Percentiles rank a stretch among this genome's conserved stretches.
These are phyloP conservation scores for Scaptodrosophila lebanonensis DNA, from an alignment of 1,140 invertebrate genomes.

Conservation along the genomic window DNA sequence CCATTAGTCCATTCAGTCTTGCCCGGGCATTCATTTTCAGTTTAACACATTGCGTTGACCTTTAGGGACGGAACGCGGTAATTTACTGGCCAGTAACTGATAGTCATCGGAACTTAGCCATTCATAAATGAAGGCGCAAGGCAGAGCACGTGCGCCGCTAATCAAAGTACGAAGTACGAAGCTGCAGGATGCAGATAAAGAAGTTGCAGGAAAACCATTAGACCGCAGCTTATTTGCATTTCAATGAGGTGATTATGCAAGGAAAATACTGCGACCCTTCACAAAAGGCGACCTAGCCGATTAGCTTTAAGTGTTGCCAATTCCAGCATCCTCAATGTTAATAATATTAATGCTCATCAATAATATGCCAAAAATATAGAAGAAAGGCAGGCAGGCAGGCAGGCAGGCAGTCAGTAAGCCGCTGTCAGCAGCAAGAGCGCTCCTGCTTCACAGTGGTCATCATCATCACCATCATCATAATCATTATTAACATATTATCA, in stretches of 20 bases:
- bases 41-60: constrained; percentile 17
- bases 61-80: no score
- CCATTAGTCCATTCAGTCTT: constrained; percentile 40
- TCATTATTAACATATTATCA: no score
- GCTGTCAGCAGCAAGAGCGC: constrained; percentile 12
- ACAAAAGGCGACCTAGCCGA: no score
- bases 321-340: constrained; percentile 25
- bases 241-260: constrained; percentile 71
- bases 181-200: constrained; percentile 46
- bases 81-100: constrained; percentile 11
- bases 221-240: constrained; percentile 64
- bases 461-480: no score
- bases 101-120: no score
- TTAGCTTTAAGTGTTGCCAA: not conserved
- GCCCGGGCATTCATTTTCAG: constrained; percentile 4
- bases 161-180: constrained; percentile 18
- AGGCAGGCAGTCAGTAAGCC: constrained; percentile 4
- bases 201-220: constrained; percentile 54
- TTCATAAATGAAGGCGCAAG: no score
- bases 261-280: no score
- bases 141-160: constrained; percentile 22
- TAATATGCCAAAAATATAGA: constrained; percentile 11
- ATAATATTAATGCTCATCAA: constrained; percentile 57
- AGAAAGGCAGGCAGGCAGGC: constrained; percentile 20
- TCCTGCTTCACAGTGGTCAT: no score